phyloP scores from a whole-genome alignment of 92 coral and sea anemone species.

The Anthopleura xanthogrammica region DNA sequence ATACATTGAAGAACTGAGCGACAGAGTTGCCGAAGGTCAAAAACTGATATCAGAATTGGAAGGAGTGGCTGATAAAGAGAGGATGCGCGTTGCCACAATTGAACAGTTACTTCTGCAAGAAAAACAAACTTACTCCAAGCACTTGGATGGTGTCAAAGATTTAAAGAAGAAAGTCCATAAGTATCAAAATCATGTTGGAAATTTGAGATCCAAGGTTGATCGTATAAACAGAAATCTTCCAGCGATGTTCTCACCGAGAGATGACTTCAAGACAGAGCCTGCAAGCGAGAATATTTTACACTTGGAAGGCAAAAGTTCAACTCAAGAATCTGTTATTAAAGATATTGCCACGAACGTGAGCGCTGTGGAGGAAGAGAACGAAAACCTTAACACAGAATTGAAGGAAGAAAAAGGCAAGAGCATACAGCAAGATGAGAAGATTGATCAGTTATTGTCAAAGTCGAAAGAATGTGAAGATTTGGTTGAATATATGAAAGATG shows the following conservation, averaged over 20 bases:
- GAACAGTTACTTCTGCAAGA: conserved; percentile 73
- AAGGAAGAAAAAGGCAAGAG: conserved; percentile 58
- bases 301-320: conserved; percentile 54
- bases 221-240: conserved; percentile 73
- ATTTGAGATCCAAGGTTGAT: conserved; percentile 69
- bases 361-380: conserved; percentile 70
- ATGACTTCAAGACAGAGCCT: conserved; percentile 35
- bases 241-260: conserved; percentile 51
- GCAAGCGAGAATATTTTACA: conserved; percentile 38
- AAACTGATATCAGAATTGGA: conserved; percentile 71
- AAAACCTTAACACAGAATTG: conserved; percentile 54
- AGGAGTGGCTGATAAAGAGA: conserved; percentile 72
- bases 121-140: conserved; percentile 56
- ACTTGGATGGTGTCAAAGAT: conserved; percentile 62
- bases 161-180: conserved; percentile 72
- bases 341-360: conserved; percentile 70
- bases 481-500: conserved; percentile 63
- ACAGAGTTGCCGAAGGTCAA: conserved; percentile 73
- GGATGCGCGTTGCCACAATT: conserved; percentile 69
- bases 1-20: conserved; percentile 70
- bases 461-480: conserved; percentile 68
- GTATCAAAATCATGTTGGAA: conserved; percentile 79
- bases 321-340: conserved; percentile 58
- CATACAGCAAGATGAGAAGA: conserved; percentile 67
- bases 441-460: conserved; percentile 52